phyloP scores from a whole-genome alignment of 1,140 invertebrate species.

The Zaprionus vittiger region DNA sequence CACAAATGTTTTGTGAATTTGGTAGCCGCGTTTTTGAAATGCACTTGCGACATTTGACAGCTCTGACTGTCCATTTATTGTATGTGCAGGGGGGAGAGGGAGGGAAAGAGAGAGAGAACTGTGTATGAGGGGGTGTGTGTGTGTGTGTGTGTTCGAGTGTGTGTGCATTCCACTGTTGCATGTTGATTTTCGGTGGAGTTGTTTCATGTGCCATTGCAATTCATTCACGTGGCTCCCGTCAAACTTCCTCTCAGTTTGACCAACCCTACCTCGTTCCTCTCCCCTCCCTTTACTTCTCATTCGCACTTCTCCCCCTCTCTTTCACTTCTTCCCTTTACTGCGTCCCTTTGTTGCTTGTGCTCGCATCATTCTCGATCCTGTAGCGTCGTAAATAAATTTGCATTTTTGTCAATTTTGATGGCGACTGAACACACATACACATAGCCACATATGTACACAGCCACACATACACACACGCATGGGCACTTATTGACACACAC shows the following conservation, averaged over 20 bases:
- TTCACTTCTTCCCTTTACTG: not conserved
- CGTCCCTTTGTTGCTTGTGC: constrained; percentile 2
- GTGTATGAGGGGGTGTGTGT: not conserved
- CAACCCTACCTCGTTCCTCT: not conserved
- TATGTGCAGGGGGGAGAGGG: constrained; percentile 8
- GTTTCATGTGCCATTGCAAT: constrained; percentile 64
- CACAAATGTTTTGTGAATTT: constrained; percentile 73
- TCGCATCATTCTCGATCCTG: constrained; percentile 54
- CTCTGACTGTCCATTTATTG: constrained; percentile 62
- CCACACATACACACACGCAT: not conserved
- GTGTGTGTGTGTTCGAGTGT: constrained; percentile 5
- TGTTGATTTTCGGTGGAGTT: constrained; percentile 71
- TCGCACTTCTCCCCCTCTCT: constrained; percentile 37
- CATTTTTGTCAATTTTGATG: constrained; percentile 81
- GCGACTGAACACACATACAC: constrained; percentile 45
- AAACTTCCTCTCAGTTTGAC: constrained; percentile 21
- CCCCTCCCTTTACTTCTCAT: not conserved
- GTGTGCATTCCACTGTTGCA: constrained; percentile 42
- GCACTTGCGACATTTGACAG: constrained; percentile 79
- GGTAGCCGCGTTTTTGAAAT: constrained; percentile 74
- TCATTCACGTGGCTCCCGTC: constrained; percentile 63
- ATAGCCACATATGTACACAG: constrained; percentile 1
- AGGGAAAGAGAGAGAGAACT: not conserved
- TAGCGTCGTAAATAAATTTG: constrained; percentile 79
- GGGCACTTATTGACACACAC: not conserved